These are phyloP conservation scores for Danio aesculapii DNA, from an alignment of 2,797 vertebrate genomes.

Conservation along the genomic window DNA sequence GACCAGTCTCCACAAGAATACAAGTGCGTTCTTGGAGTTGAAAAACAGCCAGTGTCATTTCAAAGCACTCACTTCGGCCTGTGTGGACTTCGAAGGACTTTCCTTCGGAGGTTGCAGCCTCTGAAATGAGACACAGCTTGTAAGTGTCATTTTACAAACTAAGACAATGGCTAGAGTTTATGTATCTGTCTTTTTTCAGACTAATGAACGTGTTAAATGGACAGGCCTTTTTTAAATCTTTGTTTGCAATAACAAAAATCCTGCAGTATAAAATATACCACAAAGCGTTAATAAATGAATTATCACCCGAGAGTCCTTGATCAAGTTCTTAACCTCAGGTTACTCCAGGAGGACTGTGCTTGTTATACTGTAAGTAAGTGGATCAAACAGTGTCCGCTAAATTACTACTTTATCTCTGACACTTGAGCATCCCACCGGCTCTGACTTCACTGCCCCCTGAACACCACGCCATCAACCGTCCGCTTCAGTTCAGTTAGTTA, in stretches of 20 bases:
- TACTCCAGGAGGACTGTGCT: not conserved
- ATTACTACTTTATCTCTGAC: conserved; percentile 1
- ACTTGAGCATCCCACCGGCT: not conserved
- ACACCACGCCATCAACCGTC: not conserved
- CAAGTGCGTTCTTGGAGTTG: too few species aligned
- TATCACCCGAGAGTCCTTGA: not conserved
- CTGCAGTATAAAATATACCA: not conserved
- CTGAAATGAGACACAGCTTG: too few species aligned
- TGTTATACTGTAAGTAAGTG: not conserved
- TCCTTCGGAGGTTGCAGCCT: too few species aligned
- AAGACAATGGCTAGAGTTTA: too few species aligned
- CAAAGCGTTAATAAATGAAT: not conserved
- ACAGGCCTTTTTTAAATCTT: not conserved
- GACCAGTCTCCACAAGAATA: too few species aligned
- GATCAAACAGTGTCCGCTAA: not conserved
- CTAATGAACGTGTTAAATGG: too few species aligned
- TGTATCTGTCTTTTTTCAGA: too few species aligned
- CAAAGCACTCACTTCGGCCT: too few species aligned
- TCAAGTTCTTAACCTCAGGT: not conserved
- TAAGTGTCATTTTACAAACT: too few species aligned
- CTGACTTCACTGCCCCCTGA: conserved; percentile 1
- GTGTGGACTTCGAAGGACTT: too few species aligned
- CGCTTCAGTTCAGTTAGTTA: conserved; percentile 13
- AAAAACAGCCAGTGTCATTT: too few species aligned
- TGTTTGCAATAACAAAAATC: not conserved